A percentile compares a stretch with the other conserved stretches of the same genome.
These are phyloP conservation scores for Lymantria dispar DNA, from an alignment of 2,888 invertebrate species.

Conservation along the genomic window DNA sequence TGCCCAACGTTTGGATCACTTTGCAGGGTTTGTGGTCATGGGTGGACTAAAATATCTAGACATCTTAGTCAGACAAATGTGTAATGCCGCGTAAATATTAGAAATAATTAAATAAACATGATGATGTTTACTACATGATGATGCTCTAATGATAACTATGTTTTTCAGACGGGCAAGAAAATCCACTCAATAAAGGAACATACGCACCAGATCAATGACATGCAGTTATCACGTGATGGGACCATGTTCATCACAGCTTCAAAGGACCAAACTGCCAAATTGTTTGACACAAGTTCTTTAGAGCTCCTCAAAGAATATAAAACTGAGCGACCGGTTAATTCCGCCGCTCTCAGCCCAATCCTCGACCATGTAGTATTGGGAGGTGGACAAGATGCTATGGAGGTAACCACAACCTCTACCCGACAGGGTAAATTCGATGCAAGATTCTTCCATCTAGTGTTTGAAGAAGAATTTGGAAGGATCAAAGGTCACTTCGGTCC, in stretches of 20 bases:
- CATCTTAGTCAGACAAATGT: too few species aligned
- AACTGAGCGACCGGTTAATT: slow-evolving; percentile 98
- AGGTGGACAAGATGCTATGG: slow-evolving; percentile 99
- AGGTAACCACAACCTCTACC: slow-evolving; percentile 97
- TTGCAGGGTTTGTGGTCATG: too few species aligned
- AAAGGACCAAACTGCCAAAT: slow-evolving; percentile 97
- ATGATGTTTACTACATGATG: too few species aligned
- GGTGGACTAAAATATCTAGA: too few species aligned
- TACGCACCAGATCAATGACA: slow-evolving; percentile 94
- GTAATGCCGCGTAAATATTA: too few species aligned
- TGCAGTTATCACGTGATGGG: slow-evolving; percentile 96
- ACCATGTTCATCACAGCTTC: slow-evolving; percentile 99
- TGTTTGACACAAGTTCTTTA: slow-evolving; percentile 95
- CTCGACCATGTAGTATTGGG: slow-evolving; percentile 98
- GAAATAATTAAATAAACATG: too few species aligned
- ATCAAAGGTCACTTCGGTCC: slow-evolving; percentile 99
- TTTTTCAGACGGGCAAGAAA: slow-evolving; percentile 89
- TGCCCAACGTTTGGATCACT: too few species aligned
- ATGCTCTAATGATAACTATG: too few species aligned
- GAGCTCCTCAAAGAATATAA: slow-evolving; percentile 96
- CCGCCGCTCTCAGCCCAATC: slow-evolving; percentile 97
- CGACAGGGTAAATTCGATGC: slow-evolving; percentile 98
- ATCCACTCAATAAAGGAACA: slow-evolving; percentile 91
- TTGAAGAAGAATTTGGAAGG: slow-evolving; percentile 97
- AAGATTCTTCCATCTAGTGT: slow-evolving; percentile 96